phyloP scores from a whole-genome alignment of 2,113 vertebrate genomes.

The Oplegnathus fasciatus region DNA sequence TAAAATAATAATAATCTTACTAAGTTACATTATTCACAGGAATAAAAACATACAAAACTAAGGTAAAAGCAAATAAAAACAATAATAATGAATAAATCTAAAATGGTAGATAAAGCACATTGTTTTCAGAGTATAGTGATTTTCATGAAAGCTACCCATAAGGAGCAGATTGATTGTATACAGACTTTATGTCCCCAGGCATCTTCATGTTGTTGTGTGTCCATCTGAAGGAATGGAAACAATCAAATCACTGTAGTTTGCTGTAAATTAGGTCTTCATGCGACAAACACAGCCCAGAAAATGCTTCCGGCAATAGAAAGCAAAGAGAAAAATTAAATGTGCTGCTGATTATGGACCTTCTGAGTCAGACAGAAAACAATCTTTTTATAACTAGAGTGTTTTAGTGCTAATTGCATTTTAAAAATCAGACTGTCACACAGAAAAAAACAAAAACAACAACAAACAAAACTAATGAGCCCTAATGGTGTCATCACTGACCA shows the following conservation, averaged over 20 bases:
- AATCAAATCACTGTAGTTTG: neutral
- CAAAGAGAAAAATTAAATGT: neutral
- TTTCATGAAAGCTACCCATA: neutral
- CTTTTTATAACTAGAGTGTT: neutral
- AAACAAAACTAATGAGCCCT: neutral
- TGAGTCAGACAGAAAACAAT: neutral
- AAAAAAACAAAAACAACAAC: neutral
- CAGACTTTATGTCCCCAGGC: neutral
- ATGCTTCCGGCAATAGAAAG: neutral
- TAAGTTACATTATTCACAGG: neutral
- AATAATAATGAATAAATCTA: neutral
- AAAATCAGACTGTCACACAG: neutral
- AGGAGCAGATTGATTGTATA: neutral
- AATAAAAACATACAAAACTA: neutral
- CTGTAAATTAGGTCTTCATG: neutral
- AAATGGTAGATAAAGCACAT: neutral
- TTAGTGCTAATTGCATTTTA: neutral
- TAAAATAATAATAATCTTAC: neutral
- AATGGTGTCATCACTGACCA: no score
- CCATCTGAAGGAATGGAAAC: neutral
- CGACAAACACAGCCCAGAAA: neutral
- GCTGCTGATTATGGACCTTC: neutral
- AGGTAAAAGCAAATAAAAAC: neutral
- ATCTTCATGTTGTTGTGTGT: slow-evolving; percentile 1
- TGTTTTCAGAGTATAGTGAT: neutral